phyloP scores from a whole-genome alignment of 2,888 invertebrate species.

The Graphium colonna region DNA sequence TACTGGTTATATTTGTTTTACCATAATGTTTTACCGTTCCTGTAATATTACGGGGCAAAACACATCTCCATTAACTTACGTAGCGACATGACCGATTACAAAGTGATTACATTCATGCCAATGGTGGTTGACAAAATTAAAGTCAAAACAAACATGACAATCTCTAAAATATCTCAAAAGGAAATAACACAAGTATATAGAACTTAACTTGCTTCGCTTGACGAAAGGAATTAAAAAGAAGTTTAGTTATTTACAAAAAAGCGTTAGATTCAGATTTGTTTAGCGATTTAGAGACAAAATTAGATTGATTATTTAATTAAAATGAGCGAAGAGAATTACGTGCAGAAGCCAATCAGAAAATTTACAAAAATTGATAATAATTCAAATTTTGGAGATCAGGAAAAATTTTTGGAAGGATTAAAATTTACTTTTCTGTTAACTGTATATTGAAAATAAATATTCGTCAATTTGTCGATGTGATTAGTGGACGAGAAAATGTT shows the following conservation, averaged over 20 bases:
- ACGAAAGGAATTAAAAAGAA: slow-evolving; percentile 72
- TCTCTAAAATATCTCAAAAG: too few relatives aligned
- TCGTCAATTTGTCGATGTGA: not conserved
- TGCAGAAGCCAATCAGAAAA: slow-evolving; percentile 18
- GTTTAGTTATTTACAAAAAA: slow-evolving; percentile 68
- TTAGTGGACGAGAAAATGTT: not conserved
- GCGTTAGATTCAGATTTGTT: slow-evolving; percentile 50
- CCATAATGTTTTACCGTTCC: too few relatives aligned
- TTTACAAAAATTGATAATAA: not conserved
- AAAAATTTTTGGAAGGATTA: not conserved
- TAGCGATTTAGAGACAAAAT: slow-evolving; percentile 30
- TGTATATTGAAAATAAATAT: not conserved
- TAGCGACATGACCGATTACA: too few relatives aligned
- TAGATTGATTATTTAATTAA: slow-evolving; percentile 20
- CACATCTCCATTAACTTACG: too few relatives aligned
- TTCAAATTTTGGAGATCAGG: not conserved
- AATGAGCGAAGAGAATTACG: slow-evolving; percentile 19
- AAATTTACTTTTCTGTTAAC: not conserved
- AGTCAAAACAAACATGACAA: too few relatives aligned
- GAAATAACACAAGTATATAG: too few relatives aligned
- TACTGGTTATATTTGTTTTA: too few relatives aligned
- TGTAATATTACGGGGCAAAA: too few relatives aligned
- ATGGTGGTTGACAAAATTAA: too few relatives aligned
- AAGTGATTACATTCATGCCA: too few relatives aligned
- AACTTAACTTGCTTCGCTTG: slow-evolving; percentile 72